Base-by-base conservation (phyloP, 1,140 invertebrate genomes). In the Catajapyx aquilonaris region DNA sequence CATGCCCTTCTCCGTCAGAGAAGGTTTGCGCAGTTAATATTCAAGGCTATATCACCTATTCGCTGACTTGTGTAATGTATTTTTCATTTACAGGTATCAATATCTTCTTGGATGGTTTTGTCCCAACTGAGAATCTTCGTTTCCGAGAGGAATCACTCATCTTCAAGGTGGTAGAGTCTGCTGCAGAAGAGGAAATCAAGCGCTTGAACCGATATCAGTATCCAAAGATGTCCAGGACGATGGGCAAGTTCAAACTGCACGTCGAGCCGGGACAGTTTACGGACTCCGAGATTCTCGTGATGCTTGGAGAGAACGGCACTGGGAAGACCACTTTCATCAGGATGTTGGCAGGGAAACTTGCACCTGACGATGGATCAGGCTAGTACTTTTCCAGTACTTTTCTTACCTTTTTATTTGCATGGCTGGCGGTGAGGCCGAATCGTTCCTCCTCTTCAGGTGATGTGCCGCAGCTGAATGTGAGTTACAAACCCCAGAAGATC, bases 401-500 rank as follows among this genome's bases (percentile, higher is more conserved):
- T 21, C 7, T 33, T 7, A 7, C 17, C 17, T 33, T 33, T 33
- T 5, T 5, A 7, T 33, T 33, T 16, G 15, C 34, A 37, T 23
- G 1, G 28, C 9, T 28, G 16, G 17, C 31, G 30, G 5, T 15
- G 7, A 19, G 20, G 25, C 20, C 16, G 11, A 25, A 13, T 43
- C 39, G 28, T 40, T 43, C 35, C 42, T 34, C 36, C 37, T 38
- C 52, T 53, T 0, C 42, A 67, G 80, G 65, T 38, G 77, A 83
- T 44, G 65, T 96, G 41, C 94, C 94, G 2, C 71, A 81, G 48
- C 57, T 99, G 39, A 86, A 96, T 55, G 94, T 99, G 48, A 97
- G 91, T 60, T 99, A 99, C 64, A 99, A 99, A 59, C 95, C 95
- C 25, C 95, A 99, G 62, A 98, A 98, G 56, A 98, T 99, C 50